Evolutionary conservation across 2,888 invertebrate species (phyloP), one percentile per base, ranked within the genome.

Genomic region (Pemphredon lugubris): DNA sequence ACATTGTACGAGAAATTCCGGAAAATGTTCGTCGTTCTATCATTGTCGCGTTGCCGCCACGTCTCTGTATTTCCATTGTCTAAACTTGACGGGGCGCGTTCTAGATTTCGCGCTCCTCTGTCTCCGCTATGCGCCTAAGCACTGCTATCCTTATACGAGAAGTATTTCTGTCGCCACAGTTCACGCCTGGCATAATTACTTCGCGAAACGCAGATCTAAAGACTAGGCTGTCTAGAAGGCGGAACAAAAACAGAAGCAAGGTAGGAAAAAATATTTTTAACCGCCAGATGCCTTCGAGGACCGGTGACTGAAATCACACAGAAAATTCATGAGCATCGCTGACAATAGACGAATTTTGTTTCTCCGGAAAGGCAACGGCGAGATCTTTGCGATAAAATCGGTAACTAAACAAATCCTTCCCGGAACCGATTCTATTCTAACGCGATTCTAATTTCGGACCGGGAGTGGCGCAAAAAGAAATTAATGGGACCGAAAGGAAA

Each of bases 201-300:
- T 81, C 66, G 79, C 77, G 73, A 81, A 73, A 63, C 63, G 63
- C 48, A 60, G 67, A 61, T 64, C 68, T 30, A 54, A 45, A 60
- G 65, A 13, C 70, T 67, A 64, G 60, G 23, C 72, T 30, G 71
- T 72, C 75, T 73, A 73, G 75, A 50, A 74, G 68, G 18, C 74
- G 63, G 78, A 78, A 81, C 78, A 73, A 77, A 79, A 83, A 81
- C 66, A 65, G 60, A 61, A 60, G 60, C 54, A 47, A 55, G 70
- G 71, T 51, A 61, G 77, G 74, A 81, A 80, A 80, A 84, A 83
- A 85, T 85, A 86, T 86, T 86, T 85, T 84, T 81, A 85, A 77
- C 80, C 76, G 60, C 83, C 84, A 84, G 84, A 84, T 83, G 82
- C 75, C 73, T 77, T 77, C 81, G 79, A 76, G 75, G 74, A 75